These are phyloP conservation scores for Amblyopsis rosae DNA, from an alignment of 2,113 vertebrate species.

Conservation along the genomic window DNA sequence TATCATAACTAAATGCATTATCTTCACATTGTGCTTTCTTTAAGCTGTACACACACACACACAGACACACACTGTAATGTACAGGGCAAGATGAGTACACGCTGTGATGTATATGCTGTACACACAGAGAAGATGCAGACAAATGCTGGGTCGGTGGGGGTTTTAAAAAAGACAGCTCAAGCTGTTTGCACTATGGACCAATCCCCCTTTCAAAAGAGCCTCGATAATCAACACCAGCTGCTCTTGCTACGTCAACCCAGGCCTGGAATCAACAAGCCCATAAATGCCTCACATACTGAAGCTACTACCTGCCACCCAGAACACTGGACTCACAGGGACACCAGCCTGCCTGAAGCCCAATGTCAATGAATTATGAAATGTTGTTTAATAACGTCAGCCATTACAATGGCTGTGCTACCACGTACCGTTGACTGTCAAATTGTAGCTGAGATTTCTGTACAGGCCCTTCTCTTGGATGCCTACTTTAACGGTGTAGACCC, in stretches of 20 bases:
- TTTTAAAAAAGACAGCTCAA: slow-evolving; percentile 41
- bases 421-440: slow-evolving; percentile 82
- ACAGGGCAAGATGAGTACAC: slow-evolving; percentile 39
- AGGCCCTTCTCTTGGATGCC: slow-evolving; percentile 72
- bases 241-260: slow-evolving; percentile 60
- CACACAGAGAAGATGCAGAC: slow-evolving; percentile 58
- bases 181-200: slow-evolving; percentile 56
- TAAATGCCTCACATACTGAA: slow-evolving; percentile 71
- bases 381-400: slow-evolving; percentile 36
- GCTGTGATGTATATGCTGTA: slow-evolving; percentile 22
- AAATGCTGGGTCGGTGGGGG: slow-evolving; percentile 39
- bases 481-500: slow-evolving; percentile 82
- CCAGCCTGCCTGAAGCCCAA: slow-evolving; percentile 8
- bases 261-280: slow-evolving; percentile 64
- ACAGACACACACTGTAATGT: background rate
- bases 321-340: slow-evolving; percentile 26
- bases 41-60: slow-evolving; percentile 24
- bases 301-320: slow-evolving; percentile 68
- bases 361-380: background rate
- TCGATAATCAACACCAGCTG: slow-evolving; percentile 77
- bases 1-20: slow-evolving; percentile 23
- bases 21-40: slow-evolving; percentile 21
- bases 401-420: slow-evolving; percentile 16
- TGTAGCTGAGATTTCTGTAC: slow-evolving; percentile 81
- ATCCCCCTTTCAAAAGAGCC: slow-evolving; percentile 66